Base-by-base conservation (phyloP, 1,140 invertebrate genomes). In the Drosophila bocqueti region DNA sequence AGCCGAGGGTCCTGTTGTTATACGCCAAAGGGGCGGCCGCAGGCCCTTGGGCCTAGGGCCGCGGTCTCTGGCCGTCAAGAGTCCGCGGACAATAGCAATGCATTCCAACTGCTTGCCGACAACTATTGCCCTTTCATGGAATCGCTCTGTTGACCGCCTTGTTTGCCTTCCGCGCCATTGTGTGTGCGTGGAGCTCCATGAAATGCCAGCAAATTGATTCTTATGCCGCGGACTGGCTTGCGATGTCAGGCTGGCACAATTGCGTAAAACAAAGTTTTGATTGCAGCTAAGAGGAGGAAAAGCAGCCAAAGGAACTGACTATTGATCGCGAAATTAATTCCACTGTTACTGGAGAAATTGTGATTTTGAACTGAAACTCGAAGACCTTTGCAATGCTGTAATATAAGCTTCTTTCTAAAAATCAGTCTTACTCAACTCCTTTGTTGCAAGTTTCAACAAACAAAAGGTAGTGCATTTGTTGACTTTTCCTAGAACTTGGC, bases 131-230 rank as follows among this genome's bases (percentile, higher is more conserved):
- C 24, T 68, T 55, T 46, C 63, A 55, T 7, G 38, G 63, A 54
- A 21, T 31, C 40, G n/a, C 38, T 31, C 0, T n/a, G 15, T 3
- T 46, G 34, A 18, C 34, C 16, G 13, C 40, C 40, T 29, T 54
- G 38, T 67, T 68, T 55, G 64, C 49, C 13, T 40, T 55, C 6
- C 67, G 40, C 49, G 26, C 15, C 40, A 68, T 71, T 71, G 49
- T 68, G 40, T 57, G 49, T 13, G 34, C n/a, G 34, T 38, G 26
- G 49, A 31, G 47, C 3, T 38, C 36, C n/a, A 16, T 62, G 29
- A 46, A 54, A 49, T 72, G 55, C 45, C 45, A 29, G 29, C 11
- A 49, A 75, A 73, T 72, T 73, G 49, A 73, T 42, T 75, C 34
- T 40, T 36, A 13, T 40, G 36, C 34, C 18, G 15, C 13, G 43